phyloP scores from a whole-genome alignment of 2,113 vertebrate species.

The Hippoglossus stenolepis region DNA sequence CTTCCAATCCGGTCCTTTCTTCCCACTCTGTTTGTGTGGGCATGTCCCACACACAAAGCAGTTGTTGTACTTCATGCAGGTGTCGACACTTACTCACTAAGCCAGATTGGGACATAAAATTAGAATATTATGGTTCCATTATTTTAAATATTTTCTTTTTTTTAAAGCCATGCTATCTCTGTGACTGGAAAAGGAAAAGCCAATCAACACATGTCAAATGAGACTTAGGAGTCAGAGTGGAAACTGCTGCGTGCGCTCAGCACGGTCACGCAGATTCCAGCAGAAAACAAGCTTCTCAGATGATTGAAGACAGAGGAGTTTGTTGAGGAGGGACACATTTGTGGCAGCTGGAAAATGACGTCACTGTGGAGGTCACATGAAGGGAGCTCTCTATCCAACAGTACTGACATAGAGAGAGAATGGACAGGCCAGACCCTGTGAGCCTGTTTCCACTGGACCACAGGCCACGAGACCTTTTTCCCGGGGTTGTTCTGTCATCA shows the following conservation, averaged over 20 bases:
- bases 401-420: slow-evolving; percentile 16
- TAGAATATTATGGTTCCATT: neutral
- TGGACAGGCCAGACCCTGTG: slow-evolving; percentile 13
- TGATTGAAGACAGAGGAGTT: slow-evolving; percentile 53
- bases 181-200: neutral
- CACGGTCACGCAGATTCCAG: slow-evolving; percentile 27
- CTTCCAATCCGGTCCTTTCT: slow-evolving; percentile 55
- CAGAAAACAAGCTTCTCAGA: slow-evolving; percentile 45
- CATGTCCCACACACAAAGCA: slow-evolving; percentile 46
- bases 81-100: neutral
- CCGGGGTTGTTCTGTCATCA: slow-evolving; percentile 21
- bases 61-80: slow-evolving; percentile 36
- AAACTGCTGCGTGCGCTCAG: slow-evolving; percentile 12
- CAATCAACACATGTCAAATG: slow-evolving; percentile 7
- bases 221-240: neutral
- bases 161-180: neutral
- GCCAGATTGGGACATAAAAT: neutral
- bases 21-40: slow-evolving; percentile 68
- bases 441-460: slow-evolving; percentile 10
- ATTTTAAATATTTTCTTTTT: no score
- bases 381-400: slow-evolving; percentile 51
- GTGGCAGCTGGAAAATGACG: slow-evolving; percentile 54
- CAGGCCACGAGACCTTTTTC: slow-evolving; percentile 13
- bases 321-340: slow-evolving; percentile 59
- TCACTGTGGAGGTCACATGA: slow-evolving; percentile 62